Evolutionary conservation across 2,797 vertebrate species (phyloP).

Genomic region (Cryptoprocta ferox): DNA sequence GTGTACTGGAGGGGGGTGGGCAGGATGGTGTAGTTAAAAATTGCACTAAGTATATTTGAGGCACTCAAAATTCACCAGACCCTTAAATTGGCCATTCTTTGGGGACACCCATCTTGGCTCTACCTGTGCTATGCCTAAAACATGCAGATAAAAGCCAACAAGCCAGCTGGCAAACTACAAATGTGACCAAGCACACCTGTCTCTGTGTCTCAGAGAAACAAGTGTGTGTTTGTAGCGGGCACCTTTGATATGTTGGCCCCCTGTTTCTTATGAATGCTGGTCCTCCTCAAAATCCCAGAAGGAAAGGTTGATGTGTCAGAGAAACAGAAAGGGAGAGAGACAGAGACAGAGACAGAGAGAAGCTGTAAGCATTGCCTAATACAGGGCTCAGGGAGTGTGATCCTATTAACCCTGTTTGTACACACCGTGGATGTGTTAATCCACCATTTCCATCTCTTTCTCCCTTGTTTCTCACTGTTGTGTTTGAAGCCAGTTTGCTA

Average conservation of each 20-base stretch:
- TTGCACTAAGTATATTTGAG: not conserved
- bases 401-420: not conserved
- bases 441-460: not conserved
- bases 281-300: not conserved
- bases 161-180: not conserved
- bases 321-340: not conserved
- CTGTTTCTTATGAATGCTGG: not conserved
- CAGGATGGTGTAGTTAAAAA: not conserved
- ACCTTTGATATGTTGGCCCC: not conserved
- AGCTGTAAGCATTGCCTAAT: not conserved
- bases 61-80: not conserved
- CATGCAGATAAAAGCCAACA: not conserved
- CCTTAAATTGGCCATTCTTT: not conserved
- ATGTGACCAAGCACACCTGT: not conserved
- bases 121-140: not conserved
- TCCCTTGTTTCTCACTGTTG: not conserved
- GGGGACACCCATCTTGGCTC: too few relatives aligned
- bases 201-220: not conserved
- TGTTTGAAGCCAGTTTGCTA: not conserved
- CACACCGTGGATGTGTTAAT: not conserved
- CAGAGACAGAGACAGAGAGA: too few relatives aligned
- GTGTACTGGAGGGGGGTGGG: rapidly evolving
- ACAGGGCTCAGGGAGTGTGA: not conserved
- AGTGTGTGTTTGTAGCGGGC: not conserved
- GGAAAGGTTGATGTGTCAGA: not conserved